These are phyloP conservation scores for Ochotona princeps DNA, from an alignment of 2,113 vertebrate genomes.

Conservation along the genomic window DNA sequence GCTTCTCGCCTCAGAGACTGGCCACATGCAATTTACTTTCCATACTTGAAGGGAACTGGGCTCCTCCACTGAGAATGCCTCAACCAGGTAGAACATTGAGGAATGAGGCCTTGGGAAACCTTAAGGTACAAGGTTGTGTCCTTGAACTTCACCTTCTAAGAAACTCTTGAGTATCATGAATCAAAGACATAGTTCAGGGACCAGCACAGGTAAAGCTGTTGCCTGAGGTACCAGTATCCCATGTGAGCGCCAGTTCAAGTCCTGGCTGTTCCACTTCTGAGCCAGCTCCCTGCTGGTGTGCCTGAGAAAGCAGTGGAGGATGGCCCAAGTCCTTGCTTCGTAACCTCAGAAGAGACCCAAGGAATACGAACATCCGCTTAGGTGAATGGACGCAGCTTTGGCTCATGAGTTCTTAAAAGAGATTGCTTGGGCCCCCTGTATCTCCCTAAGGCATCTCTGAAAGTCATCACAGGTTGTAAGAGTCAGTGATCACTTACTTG, in stretches of 20 bases:
- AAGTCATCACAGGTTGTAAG: neutral
- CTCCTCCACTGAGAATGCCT: neutral
- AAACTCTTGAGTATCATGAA: neutral
- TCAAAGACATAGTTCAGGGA: neutral
- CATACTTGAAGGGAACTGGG: neutral
- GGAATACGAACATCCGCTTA: fast-evolving
- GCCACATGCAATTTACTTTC: neutral
- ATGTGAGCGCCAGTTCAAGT: too few relatives aligned
- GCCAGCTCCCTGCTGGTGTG: too few relatives aligned
- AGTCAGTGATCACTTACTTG: neutral
- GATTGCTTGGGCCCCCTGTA: neutral
- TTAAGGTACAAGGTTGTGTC: neutral
- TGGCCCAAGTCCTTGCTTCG: too few relatives aligned
- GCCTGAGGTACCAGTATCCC: too few relatives aligned
- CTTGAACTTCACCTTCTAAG: neutral
- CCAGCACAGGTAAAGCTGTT: neutral
- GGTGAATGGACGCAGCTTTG: neutral
- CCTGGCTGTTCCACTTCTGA: too few relatives aligned
- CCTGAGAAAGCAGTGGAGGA: too few relatives aligned
- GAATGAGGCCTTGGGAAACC: neutral
- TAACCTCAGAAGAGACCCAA: neutral
- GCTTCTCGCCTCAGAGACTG: neutral
- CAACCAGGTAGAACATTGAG: neutral
- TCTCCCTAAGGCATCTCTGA: neutral
- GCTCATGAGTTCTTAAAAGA: neutral